These are phyloP conservation scores for Sciurus carolinensis DNA, from an alignment of 2,797 vertebrate genomes.

Conservation along the genomic window DNA sequence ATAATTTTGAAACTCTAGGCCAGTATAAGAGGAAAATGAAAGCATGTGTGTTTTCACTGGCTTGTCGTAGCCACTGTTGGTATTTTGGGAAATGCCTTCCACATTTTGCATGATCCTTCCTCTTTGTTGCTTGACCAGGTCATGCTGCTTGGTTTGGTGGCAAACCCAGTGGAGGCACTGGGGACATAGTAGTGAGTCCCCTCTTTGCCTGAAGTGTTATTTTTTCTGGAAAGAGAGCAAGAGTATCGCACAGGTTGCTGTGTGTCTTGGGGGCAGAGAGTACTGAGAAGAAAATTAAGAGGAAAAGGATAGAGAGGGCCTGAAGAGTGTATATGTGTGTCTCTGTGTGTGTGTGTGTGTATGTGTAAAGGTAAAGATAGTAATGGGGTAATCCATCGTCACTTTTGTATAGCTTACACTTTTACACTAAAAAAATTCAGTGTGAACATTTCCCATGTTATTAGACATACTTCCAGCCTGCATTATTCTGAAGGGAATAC, in stretches of 20 bases:
- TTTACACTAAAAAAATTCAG: not conserved
- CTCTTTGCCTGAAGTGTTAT: not conserved
- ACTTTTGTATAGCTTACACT: not conserved
- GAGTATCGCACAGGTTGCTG: not conserved
- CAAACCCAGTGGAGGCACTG: not conserved
- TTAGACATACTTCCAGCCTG: not conserved
- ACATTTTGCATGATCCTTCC: not conserved
- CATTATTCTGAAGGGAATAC: not conserved
- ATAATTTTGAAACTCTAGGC: slow-evolving; percentile 8
- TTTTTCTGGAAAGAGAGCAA: not conserved
- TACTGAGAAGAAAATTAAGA: not conserved
- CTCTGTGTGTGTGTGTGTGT: not conserved
- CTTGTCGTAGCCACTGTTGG: not conserved
- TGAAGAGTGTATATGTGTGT: not conserved
- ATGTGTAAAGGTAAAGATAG: not conserved
- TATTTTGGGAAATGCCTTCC: not conserved
- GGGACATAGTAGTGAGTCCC: not conserved
- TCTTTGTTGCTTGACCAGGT: not conserved
- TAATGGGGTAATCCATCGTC: not conserved
- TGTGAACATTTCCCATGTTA: not conserved
- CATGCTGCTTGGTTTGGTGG: not conserved
- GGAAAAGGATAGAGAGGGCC: not conserved
- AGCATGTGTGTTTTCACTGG: not conserved
- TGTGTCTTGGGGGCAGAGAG: not conserved
- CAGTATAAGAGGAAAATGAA: not conserved